Evolutionary conservation across 2,888 invertebrate genomes (phyloP).

Genomic region (Ganaspis brasiliensis): DNA sequence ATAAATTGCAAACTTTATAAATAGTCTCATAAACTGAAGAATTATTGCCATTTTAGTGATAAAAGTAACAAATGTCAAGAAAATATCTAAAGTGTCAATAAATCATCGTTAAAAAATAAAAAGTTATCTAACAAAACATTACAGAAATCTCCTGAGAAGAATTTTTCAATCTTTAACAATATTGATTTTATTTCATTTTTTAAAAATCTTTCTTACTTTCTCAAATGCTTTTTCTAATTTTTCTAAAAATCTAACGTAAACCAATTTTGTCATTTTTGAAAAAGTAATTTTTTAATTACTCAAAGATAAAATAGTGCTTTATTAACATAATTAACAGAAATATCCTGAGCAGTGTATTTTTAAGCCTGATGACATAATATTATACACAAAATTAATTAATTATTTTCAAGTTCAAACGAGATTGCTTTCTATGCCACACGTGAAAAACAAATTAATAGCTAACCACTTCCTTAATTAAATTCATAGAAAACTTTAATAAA

Average conservation of each 20-base stretch:
- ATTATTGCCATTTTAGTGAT: no score
- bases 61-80: no score
- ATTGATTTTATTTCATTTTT: background rate
- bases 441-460: no score
- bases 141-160: background rate
- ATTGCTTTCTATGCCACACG: no score
- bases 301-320: background rate
- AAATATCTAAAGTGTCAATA: background rate
- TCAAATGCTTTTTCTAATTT: no score
- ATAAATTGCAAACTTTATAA: no score
- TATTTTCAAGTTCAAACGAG: no score
- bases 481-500: no score
- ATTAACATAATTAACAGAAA: background rate
- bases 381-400: no score
- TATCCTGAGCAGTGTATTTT: background rate
- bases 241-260: conserved; percentile 12
- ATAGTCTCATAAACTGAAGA: no score
- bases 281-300: background rate
- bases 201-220: no score
- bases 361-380: background rate
- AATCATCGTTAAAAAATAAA: background rate
- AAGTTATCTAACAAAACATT: background rate
- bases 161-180: background rate
- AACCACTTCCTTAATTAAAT: no score
- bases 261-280: background rate